These are phyloP conservation scores for pig (Sus scrofa) DNA, from an alignment of 2,113 vertebrate species.

Conservation along the genomic window T2T-Sscrofa CM000813.6:128388001-128388500, in stretches of 20 bases:
- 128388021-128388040: neutral
- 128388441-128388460: too few relatives aligned
- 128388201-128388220: neutral
- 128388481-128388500: neutral
- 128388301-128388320: neutral
- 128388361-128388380: neutral
- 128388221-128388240: neutral
- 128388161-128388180: neutral
- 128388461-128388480: neutral
- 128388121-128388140: neutral
- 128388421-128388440: too few relatives aligned
- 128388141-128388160: neutral
- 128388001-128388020: neutral
- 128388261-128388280: neutral
- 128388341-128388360: neutral
- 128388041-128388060: neutral
- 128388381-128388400: too few relatives aligned
- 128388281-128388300: neutral
- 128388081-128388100: neutral
- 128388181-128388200: constrained; percentile 1
- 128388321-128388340: neutral
- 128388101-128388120: neutral
- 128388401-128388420: too few relatives aligned
- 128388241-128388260: neutral
- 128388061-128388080: neutral